Conservation (phyloP, 1,140 invertebrate species). For the Acarapis woodi region DNA sequence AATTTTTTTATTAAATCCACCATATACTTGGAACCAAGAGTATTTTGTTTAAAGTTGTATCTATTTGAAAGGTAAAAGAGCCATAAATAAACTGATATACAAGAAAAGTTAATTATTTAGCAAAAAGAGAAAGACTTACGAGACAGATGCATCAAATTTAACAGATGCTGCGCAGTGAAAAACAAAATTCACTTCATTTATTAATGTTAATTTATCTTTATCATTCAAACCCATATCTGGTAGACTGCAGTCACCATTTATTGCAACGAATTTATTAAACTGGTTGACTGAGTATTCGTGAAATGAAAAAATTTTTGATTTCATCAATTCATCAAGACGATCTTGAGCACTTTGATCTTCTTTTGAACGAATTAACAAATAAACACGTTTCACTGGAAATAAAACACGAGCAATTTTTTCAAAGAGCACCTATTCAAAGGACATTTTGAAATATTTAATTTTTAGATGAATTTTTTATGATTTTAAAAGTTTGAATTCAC, state of each 20-base stretch:
- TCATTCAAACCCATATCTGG: conserved; percentile 52
- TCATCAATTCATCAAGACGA: background rate
- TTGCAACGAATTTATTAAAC: conserved; percentile 39
- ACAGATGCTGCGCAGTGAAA: conserved; percentile 95
- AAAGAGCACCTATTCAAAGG: no score
- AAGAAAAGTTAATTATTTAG: background rate
- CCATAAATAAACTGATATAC: background rate
- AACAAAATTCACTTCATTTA: conserved; percentile 51
- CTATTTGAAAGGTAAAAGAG: conserved; percentile 22
- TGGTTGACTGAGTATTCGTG: no score
- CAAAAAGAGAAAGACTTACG: conserved; percentile 8
- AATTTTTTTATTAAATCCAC: background rate
- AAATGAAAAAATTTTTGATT: background rate
- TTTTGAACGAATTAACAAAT: conserved; percentile 38
- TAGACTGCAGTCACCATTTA: conserved; percentile 64
- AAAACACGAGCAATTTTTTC: no score
- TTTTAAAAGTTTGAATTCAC: no score
- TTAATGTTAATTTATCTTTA: conserved; percentile 35
- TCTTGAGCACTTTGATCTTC: conserved; percentile 24
- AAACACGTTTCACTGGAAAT: no score
- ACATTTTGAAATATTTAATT: no score
- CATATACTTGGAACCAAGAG: background rate
- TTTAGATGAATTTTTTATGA: no score
- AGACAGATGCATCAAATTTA: conserved; percentile 61
- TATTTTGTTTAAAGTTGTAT: conserved; percentile 1